These are phyloP conservation scores for Lycocerus yunnanus DNA, from an alignment of 2,888 invertebrate species.

Conservation along the genomic window DNA sequence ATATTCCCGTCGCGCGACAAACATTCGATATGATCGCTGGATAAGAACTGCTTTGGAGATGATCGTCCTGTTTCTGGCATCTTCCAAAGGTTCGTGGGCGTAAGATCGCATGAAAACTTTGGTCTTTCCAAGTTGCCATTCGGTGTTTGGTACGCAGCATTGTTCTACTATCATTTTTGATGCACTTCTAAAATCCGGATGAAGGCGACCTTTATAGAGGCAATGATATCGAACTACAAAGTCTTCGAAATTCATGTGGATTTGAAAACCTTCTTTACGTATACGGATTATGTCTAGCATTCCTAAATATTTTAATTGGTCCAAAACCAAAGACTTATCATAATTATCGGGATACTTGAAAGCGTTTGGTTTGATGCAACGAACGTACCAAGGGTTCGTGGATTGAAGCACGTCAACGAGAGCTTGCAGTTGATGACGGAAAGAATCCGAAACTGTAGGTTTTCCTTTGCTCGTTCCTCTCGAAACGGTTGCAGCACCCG, in stretches of 20 bases:
- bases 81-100: constrained; percentile 85
- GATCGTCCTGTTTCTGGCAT: constrained; percentile 71
- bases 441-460: constrained; percentile 88
- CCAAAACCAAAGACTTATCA: constrained; percentile 78
- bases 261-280: constrained; percentile 86
- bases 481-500: constrained; percentile 65
- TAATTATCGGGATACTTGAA: constrained; percentile 81
- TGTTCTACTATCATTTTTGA: constrained; percentile 62
- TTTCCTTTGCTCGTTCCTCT: constrained; percentile 88
- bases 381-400: constrained; percentile 90
- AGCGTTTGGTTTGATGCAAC: constrained; percentile 91
- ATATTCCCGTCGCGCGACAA: constrained; percentile 69
- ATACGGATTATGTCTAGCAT: constrained; percentile 94
- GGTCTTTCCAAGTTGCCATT: constrained; percentile 88
- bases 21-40: constrained; percentile 76
- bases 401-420: constrained; percentile 87
- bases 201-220: constrained; percentile 59
- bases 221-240: constrained; percentile 81
- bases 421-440: constrained; percentile 84
- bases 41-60: constrained; percentile 72
- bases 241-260: constrained; percentile 78
- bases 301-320: constrained; percentile 87
- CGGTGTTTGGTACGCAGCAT: constrained; percentile 70
- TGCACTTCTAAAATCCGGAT: constrained; percentile 55
- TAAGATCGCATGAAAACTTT: constrained; percentile 84